Conservation (phyloP, 2,113 vertebrate genomes). For the Kryptolebias marmoratus region DNA sequence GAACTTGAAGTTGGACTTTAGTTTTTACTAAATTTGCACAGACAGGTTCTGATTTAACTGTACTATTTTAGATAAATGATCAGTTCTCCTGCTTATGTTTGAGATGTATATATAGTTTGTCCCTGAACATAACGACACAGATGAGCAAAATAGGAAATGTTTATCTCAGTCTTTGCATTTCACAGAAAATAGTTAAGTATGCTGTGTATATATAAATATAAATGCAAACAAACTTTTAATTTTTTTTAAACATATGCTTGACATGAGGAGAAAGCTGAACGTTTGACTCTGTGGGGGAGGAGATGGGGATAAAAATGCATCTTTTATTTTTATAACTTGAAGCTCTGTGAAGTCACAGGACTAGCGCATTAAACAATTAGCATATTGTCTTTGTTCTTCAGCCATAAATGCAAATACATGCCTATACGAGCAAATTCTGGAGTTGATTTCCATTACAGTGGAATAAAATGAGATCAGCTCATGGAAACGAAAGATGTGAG, state of each 20-base stretch:
- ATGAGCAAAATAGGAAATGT: no score
- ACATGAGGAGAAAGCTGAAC: neutral
- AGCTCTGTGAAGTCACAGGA: neutral
- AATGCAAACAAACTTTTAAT: no score
- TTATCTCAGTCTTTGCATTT: no score
- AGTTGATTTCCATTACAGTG: slow-evolving; percentile 14
- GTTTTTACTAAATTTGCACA: slow-evolving; percentile 7
- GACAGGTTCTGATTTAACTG: slow-evolving; percentile 25
- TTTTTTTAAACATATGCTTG: neutral
- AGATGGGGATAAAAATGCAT: neutral
- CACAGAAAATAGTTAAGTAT: neutral
- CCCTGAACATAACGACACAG: no score
- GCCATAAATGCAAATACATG: no score
- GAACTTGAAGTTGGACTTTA: slow-evolving; percentile 28
- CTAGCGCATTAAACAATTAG: slow-evolving; percentile 8
- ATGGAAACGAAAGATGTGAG: neutral
- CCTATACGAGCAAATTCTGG: no score
- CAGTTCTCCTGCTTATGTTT: no score
- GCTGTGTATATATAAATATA: neutral
- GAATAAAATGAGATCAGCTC: neutral
- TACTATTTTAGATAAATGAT: slow-evolving; percentile 23
- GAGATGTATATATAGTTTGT: no score
- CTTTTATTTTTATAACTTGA: slow-evolving; percentile 41
- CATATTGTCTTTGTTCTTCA: neutral
- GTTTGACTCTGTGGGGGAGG: neutral